Base-by-base conservation (phyloP, 1,140 invertebrate species). In the Leptinotarsa defecta region DNA sequence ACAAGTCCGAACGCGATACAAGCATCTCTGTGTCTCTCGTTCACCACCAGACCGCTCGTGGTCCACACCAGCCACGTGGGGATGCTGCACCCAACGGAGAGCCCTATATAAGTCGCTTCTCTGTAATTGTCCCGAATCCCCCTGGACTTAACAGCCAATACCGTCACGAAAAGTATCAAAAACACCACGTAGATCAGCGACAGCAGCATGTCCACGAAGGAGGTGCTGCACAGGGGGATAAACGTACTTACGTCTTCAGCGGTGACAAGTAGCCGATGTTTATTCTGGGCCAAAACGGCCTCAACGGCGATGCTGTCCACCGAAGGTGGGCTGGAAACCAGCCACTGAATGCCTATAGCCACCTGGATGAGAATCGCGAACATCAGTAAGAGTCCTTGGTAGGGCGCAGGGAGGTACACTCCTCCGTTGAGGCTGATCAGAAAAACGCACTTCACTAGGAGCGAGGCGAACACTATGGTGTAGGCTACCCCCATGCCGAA, bases 381-480 rank as follows among this genome's bases (percentile, higher is more conserved):
- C 81, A 97, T 92, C 79, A 98, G 88, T 15, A 98, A 89, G 8
- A 96, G 87, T 68, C 94, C 95, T 90, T 96, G 92, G 86, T 98
- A 98, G 4, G 94, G 92, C 3, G 96, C 95, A 48, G 95, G 95
- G n/a, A 98, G 87, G 84, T 98, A 97, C 27, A 97, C 94, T 13
- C 95, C 95, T 43, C 93, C 92, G 83, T 97, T 95, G 52, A 97
- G 90, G 79, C 95, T 96, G 76, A 98, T 91, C 61, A 98, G 89
- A 83, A 98, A 97, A 65, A 98, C 94, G 83, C 95, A 95, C 86
- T 98, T 98, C 75, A 98, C 96, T 72, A 98, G 89, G 27, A 98
- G 89, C 0, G 96, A 93, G 17, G 94, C 93, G 84, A 97, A 98
- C 22, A 97, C 93, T n/a, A 97, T 88, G 17, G 94, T 91, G 79